phyloP scores from a whole-genome alignment of 64 coral and sea anemone genomes.

The Porites australiensis region DNA sequence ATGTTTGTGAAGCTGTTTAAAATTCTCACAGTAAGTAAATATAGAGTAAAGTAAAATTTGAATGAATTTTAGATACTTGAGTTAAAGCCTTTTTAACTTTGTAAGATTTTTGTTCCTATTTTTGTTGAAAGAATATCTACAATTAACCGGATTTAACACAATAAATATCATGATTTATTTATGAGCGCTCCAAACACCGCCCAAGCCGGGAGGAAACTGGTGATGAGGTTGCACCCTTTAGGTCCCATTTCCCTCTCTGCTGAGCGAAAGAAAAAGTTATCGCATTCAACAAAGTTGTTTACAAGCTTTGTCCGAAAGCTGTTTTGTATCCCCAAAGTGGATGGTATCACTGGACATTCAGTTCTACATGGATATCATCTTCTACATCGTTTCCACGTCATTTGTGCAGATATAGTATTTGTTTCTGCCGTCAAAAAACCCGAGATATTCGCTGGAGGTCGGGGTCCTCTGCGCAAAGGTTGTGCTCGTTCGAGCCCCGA shows the following conservation, averaged over 20 bases:
- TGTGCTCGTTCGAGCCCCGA: neutral
- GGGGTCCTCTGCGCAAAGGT: neutral
- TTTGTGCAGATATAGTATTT: neutral
- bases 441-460: neutral
- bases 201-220: too few relatives aligned
- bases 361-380: neutral
- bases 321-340: neutral
- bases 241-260: neutral
- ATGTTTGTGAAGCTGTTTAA: too few relatives aligned
- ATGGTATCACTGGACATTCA: neutral
- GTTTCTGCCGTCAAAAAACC: neutral
- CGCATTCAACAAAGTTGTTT: constrained; percentile 31
- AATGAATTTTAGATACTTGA: too few relatives aligned
- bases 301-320: constrained; percentile 7
- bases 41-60: too few relatives aligned
- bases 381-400: neutral
- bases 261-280: neutral
- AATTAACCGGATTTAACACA: too few relatives aligned
- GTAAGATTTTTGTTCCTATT: too few relatives aligned
- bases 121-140: too few relatives aligned
- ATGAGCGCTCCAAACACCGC: too few relatives aligned
- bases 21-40: too few relatives aligned
- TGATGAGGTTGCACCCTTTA: neutral
- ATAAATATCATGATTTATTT: too few relatives aligned
- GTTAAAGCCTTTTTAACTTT: too few relatives aligned